phyloP scores from a whole-genome alignment of 1,140 invertebrate genomes.

The Hycleus cichorii region DNA sequence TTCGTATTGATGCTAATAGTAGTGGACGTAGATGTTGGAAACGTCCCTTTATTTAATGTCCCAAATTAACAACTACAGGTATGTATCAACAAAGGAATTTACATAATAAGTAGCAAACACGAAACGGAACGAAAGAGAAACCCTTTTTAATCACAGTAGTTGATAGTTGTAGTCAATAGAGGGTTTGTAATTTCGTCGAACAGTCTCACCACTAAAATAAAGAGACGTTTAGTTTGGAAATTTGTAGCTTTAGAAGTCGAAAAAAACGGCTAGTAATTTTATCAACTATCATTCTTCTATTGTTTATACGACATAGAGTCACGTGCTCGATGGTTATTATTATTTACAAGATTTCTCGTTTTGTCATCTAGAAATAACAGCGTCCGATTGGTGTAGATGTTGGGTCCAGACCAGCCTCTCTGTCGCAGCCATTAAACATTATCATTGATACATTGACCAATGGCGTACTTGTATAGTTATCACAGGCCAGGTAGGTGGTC shows the following conservation, averaged over 20 bases:
- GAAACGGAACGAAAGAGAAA: neutral
- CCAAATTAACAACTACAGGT: slow-evolving; percentile 8
- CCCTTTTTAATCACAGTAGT: too few relatives aligned
- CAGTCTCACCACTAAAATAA: too few relatives aligned
- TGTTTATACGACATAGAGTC: slow-evolving; percentile 1
- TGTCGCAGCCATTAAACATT: slow-evolving; percentile 25
- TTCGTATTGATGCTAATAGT: slow-evolving; percentile 7
- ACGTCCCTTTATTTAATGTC: slow-evolving; percentile 12
- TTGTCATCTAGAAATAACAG: neutral
- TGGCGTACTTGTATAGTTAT: slow-evolving; percentile 6
- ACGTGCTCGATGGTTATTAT: slow-evolving; percentile 1
- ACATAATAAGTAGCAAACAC: slow-evolving; percentile 10
- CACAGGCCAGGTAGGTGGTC: slow-evolving; percentile 18
- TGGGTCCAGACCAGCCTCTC: slow-evolving; percentile 24
- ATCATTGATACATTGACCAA: slow-evolving; percentile 19
- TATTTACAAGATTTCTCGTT: neutral
- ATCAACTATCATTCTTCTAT: neutral
- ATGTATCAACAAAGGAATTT: neutral
- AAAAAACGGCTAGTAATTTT: neutral
- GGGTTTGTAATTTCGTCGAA: too few relatives aligned
- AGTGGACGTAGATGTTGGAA: neutral
- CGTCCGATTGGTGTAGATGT: slow-evolving; percentile 14
- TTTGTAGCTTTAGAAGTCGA: too few relatives aligned
- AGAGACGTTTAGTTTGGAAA: too few relatives aligned
- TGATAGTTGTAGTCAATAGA: too few relatives aligned